These are phyloP conservation scores for Microtus oregoni DNA, from an alignment of 2,113 vertebrate genomes.

Conservation along the genomic window DNA sequence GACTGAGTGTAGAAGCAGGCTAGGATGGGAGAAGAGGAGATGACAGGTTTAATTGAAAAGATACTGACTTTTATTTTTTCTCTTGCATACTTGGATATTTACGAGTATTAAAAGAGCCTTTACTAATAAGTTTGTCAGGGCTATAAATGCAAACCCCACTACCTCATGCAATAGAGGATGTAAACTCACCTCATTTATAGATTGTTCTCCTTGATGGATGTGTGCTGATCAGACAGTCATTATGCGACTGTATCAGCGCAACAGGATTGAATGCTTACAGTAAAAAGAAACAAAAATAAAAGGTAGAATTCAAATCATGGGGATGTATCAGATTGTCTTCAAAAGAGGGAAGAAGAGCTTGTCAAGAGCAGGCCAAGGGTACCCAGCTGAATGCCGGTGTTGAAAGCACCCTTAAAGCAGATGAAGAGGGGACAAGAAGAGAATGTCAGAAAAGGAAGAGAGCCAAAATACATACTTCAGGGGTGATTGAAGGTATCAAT, in stretches of 20 bases:
- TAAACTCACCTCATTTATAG: neutral
- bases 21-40: neutral
- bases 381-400: neutral
- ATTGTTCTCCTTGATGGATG: neutral
- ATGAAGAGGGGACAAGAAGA: neutral
- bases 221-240: neutral
- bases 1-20: neutral
- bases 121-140: neutral
- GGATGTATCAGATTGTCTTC: neutral
- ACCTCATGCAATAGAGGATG: neutral
- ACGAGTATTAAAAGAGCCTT: neutral
- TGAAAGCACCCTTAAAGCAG: neutral
- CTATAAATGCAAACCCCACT: neutral
- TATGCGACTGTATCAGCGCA: neutral
- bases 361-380: neutral
- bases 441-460: neutral
- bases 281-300: neutral
- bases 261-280: neutral
- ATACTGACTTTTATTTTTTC: neutral
- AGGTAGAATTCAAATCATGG: neutral
- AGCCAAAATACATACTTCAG: neutral
- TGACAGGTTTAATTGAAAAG: neutral
- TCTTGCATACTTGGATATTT: neutral
- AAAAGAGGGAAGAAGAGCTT: neutral
- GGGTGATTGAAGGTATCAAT: neutral